Conservation (phyloP, 2,888 invertebrate genomes). For the Sminthurides aquaticus region DNA sequence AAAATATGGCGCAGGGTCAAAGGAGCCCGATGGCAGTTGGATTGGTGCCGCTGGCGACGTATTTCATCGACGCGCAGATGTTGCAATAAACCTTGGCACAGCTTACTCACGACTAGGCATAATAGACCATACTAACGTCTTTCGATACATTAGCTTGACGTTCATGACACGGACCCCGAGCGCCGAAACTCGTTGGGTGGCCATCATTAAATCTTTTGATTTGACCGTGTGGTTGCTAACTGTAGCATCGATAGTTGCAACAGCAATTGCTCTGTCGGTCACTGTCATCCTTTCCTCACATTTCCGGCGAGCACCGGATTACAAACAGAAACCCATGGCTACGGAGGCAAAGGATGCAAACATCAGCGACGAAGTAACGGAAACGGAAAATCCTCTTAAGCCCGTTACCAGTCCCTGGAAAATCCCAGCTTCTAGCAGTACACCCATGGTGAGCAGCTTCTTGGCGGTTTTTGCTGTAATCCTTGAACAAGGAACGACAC, state of each 20-base stretch:
- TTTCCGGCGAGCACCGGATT: too few species aligned
- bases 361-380: too few species aligned
- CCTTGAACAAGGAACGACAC: conserved; percentile 16
- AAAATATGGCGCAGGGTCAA: conserved; percentile 22
- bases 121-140: not conserved
- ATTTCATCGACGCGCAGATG: conserved; percentile 2
- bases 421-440: too few species aligned
- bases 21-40: conserved; percentile 20
- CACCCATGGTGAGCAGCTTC: too few species aligned
- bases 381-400: too few species aligned
- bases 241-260: too few species aligned
- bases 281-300: too few species aligned
- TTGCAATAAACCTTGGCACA: not conserved
- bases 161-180: not conserved
- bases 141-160: not conserved
- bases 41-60: conserved; percentile 24
- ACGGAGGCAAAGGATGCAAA: too few species aligned
- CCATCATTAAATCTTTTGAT: not conserved
- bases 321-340: too few species aligned
- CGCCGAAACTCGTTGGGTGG: not conserved
- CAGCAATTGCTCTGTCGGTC: too few species aligned
- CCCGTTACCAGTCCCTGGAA: too few species aligned
- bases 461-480: conserved; percentile 1
- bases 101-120: not conserved
- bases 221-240: not conserved